phyloP scores from a whole-genome alignment of 2,797 vertebrate species.

The Pachyuromys duprasi region DNA sequence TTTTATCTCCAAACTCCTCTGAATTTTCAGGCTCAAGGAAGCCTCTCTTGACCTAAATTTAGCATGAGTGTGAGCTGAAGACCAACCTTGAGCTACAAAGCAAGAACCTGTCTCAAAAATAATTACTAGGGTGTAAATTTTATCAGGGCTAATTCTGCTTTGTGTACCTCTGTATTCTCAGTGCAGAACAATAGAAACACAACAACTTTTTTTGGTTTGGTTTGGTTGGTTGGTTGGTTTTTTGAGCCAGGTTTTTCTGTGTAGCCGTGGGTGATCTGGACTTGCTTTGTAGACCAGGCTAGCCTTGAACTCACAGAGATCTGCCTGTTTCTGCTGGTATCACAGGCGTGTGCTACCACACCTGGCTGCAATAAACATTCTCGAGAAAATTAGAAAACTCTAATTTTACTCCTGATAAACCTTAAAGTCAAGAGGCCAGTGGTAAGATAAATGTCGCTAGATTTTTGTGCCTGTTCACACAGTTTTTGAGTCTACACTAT shows the following conservation, averaged over 20 bases:
- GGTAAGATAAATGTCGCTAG: background rate
- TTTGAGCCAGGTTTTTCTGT: no score
- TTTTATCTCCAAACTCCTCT: background rate
- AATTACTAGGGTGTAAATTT: background rate
- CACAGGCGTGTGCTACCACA: no score
- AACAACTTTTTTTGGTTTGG: constrained; percentile 20
- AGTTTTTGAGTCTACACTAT: background rate
- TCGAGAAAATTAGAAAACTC: constrained; percentile 5
- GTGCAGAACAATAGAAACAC: constrained; percentile 3
- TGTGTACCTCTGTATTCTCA: background rate
- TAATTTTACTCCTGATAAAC: background rate
- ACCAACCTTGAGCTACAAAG: background rate
- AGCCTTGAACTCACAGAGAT: no score
- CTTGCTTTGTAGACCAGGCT: no score
- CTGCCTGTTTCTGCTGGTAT: no score
- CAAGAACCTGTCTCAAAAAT: background rate
- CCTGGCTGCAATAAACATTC: background rate
- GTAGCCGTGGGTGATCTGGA: no score
- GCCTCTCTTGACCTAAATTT: background rate
- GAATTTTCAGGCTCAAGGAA: background rate
- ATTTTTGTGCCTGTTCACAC: background rate
- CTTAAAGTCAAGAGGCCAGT: background rate
- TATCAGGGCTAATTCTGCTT: constrained; percentile 9
- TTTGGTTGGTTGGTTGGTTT: no score
- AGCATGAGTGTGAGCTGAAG: background rate